A percentile compares a stretch with the other conserved stretches of the same genome.
Conservation (phyloP, 2,888 invertebrate genomes). For the Branchellion lobata region DNA sequence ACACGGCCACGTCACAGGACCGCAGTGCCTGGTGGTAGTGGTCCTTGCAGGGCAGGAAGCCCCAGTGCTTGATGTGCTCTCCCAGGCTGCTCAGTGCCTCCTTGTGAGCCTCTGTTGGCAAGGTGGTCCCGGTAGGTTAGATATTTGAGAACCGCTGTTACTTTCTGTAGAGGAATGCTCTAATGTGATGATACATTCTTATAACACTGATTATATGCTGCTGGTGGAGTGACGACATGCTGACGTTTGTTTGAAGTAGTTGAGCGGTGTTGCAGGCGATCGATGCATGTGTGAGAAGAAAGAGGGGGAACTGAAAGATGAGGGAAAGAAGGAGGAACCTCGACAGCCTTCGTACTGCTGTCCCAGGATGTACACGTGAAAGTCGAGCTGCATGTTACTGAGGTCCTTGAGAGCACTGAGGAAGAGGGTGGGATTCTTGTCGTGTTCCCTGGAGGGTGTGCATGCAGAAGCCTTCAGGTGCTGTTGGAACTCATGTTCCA, state of each 20-base stretch:
- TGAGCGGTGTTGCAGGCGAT: too few species aligned
- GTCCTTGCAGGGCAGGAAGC: conserved; percentile 66
- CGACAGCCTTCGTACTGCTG: conserved; percentile 26
- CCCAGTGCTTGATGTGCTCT: conserved; percentile 67
- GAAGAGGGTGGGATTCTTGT: conserved; percentile 72
- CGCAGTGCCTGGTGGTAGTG: conserved; percentile 68
- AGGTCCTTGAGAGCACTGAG: conserved; percentile 64
- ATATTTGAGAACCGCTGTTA: neutral
- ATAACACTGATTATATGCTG: too few species aligned
- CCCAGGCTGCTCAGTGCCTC: conserved; percentile 64
- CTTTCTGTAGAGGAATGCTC: neutral
- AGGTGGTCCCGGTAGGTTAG: conserved; percentile 46
- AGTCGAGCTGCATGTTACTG: conserved; percentile 65
- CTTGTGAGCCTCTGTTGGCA: conserved; percentile 65
- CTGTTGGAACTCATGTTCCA: neutral
- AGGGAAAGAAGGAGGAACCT: too few species aligned
- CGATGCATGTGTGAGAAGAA: too few species aligned
- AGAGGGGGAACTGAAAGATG: too few species aligned
- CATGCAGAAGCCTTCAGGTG: too few species aligned
- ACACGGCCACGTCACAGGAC: conserved; percentile 70
- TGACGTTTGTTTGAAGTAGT: too few species aligned
- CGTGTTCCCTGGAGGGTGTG: conserved; percentile 73
- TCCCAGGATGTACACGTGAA: conserved; percentile 68
- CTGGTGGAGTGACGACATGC: too few species aligned
- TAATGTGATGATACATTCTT: too few species aligned